Percentiles rank a stretch among this genome's conserved stretches.
phyloP scores from a whole-genome alignment of 2,888 invertebrate species.

The Apeira syringaria region DNA sequence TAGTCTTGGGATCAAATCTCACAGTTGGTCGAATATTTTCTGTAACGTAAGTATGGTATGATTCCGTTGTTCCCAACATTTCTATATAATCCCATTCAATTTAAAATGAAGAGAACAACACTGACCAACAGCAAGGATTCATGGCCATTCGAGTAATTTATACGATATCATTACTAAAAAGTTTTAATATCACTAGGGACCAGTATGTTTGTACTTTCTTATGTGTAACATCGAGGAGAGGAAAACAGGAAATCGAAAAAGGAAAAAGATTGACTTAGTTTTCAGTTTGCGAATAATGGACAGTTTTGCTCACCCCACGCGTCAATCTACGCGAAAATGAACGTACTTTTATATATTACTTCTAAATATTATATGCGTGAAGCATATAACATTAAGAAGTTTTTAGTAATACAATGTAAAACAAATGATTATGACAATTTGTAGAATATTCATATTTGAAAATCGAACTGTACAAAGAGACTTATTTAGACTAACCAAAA shows the following conservation, averaged over 20 bases:
- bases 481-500: too few species aligned
- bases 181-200: constrained; percentile 79
- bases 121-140: constrained; percentile 39
- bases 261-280: constrained; percentile 59
- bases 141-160: constrained; percentile 73
- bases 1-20: too few species aligned
- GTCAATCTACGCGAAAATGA: constrained; percentile 18
- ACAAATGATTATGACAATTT: too few species aligned
- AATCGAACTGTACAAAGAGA: constrained; percentile 24
- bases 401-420: too few species aligned
- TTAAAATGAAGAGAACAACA: constrained; percentile 38
- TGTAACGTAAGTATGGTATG: too few species aligned
- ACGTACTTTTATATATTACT: too few species aligned
- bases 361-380: too few species aligned
- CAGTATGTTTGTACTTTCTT: constrained; percentile 35
- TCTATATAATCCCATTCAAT: too few species aligned
- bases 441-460: too few species aligned
- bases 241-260: constrained; percentile 62
- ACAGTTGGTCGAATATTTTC: too few species aligned
- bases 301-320: constrained; percentile 33
- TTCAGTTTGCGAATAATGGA: constrained; percentile 57
- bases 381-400: too few species aligned
- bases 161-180: constrained; percentile 74
- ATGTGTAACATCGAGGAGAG: constrained; percentile 70
- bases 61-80: too few species aligned